Base-by-base conservation (phyloP, 30 jellyfish, hydroid and myxozoan species). In the Aurelia aurita region DNA sequence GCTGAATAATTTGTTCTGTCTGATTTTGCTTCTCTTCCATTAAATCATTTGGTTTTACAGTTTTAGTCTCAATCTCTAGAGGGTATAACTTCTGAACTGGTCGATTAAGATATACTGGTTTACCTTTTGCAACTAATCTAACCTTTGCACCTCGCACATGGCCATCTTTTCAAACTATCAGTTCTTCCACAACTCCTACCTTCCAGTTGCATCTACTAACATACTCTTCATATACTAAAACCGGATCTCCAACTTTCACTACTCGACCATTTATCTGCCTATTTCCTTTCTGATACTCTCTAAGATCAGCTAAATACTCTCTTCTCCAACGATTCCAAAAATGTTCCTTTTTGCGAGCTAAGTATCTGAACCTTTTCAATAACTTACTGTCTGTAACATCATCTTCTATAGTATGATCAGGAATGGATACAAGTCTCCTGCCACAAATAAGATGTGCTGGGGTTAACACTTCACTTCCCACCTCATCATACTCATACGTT, bases 361-460 rank as follows among this genome's bases (percentile, higher is more conserved):
- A 53, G 12, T 73, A 73, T 22, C 73, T n/a, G 3, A 46, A 18
- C 28, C 86, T 49, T 9, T 8, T 55, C 22, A 27, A 5, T 7
- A 73, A 6, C 3, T 13, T 47, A 22, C 34, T 25, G 34, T 73
- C 73, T 43, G 19, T 9, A 10, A 2, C 65, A 26, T 23, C 81
- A 18, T 58, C 88, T 12, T 77, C 80, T 26, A 28, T 7, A 3
- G n/a, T 16, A 14, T n/a, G 27, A 14, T 69, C 86, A 1, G 79
- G 11, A 15, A 66, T n/a, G 5, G 85, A 29, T 16, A 69, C 3
- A 16, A 82, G 21, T 11, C 78, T 29, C 32, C 78, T 25, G 11
- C 92, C 92, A 34, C 23, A 49, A 4, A 82, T 49, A 67, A 82
- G 58, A 23, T 82, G 92, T 3, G 63, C 43, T 66, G 88, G 94